Conservation (phyloP, 2,113 vertebrate species). For the Lota lota region DNA sequence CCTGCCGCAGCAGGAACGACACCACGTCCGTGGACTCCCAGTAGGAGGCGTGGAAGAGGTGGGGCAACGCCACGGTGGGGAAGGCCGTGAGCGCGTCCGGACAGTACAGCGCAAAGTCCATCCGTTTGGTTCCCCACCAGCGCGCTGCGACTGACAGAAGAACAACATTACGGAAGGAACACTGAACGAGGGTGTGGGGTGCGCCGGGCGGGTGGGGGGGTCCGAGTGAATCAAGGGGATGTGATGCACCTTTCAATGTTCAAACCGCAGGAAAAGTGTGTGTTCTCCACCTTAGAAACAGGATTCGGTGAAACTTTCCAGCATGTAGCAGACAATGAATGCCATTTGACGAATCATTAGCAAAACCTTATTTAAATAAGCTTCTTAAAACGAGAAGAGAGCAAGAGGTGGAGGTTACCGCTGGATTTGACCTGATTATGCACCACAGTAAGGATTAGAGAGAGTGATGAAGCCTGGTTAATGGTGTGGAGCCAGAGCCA, state of each 20-base stretch:
- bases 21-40: constrained; percentile 96
- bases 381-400: constrained; percentile 2
- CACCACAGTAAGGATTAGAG: constrained; percentile 4
- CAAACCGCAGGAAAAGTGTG: too few relatives aligned
- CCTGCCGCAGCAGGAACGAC: constrained; percentile 87
- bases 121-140: constrained; percentile 95
- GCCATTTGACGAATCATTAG: background rate
- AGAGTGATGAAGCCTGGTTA: constrained; percentile 22
- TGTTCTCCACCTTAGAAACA: too few relatives aligned
- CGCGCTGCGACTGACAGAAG: constrained; percentile 82
- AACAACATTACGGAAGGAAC: background rate
- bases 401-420: constrained; percentile 12
- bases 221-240: too few relatives aligned
- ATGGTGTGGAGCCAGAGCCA: constrained; percentile 33
- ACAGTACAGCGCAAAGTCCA: constrained; percentile 95
- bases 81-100: constrained; percentile 90
- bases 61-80: constrained; percentile 88
- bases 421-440: background rate
- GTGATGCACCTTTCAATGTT: too few relatives aligned
- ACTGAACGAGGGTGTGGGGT: too few relatives aligned
- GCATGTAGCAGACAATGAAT: too few relatives aligned
- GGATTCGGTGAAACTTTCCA: too few relatives aligned
- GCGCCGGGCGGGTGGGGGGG: too few relatives aligned
- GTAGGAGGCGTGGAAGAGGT: constrained; percentile 96
- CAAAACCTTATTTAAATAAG: constrained; percentile 1